phyloP scores from a whole-genome alignment of 2,113 vertebrate species.

The Connochaetes taurinus region DNA sequence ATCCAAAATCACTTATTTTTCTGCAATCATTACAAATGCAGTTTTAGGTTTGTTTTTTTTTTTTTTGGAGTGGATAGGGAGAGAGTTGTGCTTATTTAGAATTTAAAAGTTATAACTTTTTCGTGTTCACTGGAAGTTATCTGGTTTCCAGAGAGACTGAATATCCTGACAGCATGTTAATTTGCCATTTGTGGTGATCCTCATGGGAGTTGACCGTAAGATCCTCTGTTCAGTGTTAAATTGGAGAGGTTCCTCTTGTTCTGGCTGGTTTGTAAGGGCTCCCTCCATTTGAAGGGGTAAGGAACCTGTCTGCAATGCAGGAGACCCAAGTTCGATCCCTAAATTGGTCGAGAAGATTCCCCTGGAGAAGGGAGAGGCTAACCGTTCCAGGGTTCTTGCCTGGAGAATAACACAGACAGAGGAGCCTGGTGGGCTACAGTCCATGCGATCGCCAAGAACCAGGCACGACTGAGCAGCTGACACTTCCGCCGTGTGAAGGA shows the following conservation, averaged over 20 bases:
- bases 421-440: not conserved
- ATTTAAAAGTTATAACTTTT: not conserved
- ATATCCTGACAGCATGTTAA: not conserved
- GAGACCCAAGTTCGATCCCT: not conserved
- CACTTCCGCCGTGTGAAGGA: not conserved
- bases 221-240: not conserved
- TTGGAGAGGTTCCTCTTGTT: not conserved
- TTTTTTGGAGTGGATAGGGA: not conserved
- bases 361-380: not conserved
- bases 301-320: not conserved
- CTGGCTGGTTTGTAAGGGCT: not conserved
- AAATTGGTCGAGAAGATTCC: not conserved
- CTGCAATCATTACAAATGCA: not conserved
- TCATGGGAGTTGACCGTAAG: not conserved
- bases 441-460: not conserved
- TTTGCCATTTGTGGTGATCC: not conserved
- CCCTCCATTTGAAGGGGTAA: not conserved
- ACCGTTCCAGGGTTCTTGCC: not conserved
- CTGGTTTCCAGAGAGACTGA: not conserved
- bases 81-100: not conserved
- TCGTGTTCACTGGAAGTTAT: not conserved
- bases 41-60: not conserved
- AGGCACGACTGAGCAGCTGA: not conserved
- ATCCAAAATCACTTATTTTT: not conserved
- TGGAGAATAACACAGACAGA: not conserved